Conservation (phyloP, 2,113 vertebrate species). For the Pachyramphus minor region DNA sequence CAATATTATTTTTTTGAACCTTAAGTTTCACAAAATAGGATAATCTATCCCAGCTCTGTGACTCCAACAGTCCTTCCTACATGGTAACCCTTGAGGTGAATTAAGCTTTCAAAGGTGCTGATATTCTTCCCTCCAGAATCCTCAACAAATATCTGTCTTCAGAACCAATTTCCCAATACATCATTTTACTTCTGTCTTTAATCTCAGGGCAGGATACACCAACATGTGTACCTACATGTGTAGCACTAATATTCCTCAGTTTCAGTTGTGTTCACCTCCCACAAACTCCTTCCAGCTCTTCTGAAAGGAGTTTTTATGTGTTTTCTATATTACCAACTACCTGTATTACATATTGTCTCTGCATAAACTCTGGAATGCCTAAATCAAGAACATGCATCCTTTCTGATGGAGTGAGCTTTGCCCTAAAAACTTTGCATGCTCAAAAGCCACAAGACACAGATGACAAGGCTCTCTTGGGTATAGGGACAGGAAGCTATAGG, state of each 20-base stretch:
- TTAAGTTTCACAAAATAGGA: neutral
- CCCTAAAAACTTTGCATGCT: neutral
- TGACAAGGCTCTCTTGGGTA: neutral
- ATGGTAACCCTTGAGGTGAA: neutral
- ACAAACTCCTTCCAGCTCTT: neutral
- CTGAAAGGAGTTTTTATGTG: neutral
- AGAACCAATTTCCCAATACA: neutral
- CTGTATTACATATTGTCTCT: neutral
- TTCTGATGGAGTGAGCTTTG: neutral
- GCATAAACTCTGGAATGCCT: neutral
- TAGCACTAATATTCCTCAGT: neutral
- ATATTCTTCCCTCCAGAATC: neutral
- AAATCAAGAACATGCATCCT: neutral
- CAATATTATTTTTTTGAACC: neutral
- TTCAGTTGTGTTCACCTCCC: neutral
- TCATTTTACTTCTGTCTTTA: neutral
- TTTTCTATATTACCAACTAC: neutral
- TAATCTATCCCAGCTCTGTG: neutral
- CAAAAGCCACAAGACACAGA: neutral
- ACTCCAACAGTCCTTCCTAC: neutral
- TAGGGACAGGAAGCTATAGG: neutral
- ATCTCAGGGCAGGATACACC: neutral
- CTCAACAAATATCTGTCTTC: neutral
- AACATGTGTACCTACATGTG: neutral
- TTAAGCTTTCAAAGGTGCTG: neutral